A percentile compares a stretch with the other conserved stretches of the same genome.
Evolutionary conservation across 2,888 invertebrate genomes (phyloP).

Genomic region (Sarcophaga subvicina): DNA sequence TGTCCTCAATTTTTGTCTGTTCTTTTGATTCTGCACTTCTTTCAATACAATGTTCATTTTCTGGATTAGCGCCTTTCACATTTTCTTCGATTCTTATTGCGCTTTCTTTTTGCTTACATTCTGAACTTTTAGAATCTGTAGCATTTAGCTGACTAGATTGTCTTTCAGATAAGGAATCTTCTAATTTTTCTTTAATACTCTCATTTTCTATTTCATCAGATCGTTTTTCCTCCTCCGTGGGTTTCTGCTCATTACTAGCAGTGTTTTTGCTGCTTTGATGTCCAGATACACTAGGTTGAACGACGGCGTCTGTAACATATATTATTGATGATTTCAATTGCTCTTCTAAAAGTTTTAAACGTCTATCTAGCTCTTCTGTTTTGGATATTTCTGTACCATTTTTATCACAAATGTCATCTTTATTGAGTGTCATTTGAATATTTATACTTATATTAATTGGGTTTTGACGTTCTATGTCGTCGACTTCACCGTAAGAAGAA

Average conservation of each 20-base stretch:
- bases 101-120: neutral
- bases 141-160: neutral
- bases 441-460: conserved; percentile 79
- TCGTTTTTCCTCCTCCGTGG: neutral
- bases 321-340: conserved; percentile 70
- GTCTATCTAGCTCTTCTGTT: conserved; percentile 67
- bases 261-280: neutral
- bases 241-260: neutral
- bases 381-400: conserved; percentile 72
- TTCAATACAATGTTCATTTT: neutral
- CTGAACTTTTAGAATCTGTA: neutral
- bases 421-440: conserved; percentile 78
- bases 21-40: neutral
- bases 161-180: neutral
- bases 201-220: neutral
- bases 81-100: neutral
- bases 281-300: neutral
- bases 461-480: conserved; percentile 73
- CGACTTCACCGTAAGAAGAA: conserved; percentile 75
- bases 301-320: neutral
- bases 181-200: neutral
- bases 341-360: conserved; percentile 76
- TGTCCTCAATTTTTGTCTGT: too few relatives aligned
- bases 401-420: conserved; percentile 68
- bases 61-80: neutral